Conservation (phyloP, 2,113 vertebrate genomes). For the Lepisosteus osseus region DNA sequence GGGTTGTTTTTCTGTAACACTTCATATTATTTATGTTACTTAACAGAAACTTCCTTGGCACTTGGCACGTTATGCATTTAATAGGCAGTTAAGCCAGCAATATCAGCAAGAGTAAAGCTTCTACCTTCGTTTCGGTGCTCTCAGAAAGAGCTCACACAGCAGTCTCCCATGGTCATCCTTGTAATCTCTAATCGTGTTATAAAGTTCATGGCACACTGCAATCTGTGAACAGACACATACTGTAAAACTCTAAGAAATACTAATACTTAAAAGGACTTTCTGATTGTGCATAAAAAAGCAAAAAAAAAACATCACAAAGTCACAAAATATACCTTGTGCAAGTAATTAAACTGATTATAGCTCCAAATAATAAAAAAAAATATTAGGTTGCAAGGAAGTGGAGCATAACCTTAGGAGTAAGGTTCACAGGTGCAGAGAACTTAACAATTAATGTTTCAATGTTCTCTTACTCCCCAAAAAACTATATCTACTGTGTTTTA, state of each 20-base stretch:
- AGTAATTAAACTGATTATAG: not conserved
- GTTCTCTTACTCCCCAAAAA: not conserved
- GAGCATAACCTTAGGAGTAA: not conserved
- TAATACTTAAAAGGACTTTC: not conserved
- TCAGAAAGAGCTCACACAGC: constrained; percentile 94
- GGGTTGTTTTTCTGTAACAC: too few species aligned
- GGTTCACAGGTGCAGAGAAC: not conserved
- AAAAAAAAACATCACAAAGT: not conserved
- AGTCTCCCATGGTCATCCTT: constrained; percentile 96
- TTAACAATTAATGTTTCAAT: constrained; percentile 11
- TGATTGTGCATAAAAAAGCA: not conserved
- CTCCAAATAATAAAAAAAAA: not conserved
- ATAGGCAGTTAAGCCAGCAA: too few species aligned
- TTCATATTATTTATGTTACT: too few species aligned
- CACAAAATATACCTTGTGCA: not conserved
- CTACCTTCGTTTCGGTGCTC: constrained; percentile 93
- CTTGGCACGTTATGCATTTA: too few species aligned
- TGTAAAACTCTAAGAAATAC: constrained; percentile 1
- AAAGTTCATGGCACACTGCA: constrained; percentile 95
- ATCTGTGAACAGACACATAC: constrained; percentile 67
- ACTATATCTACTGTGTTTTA: too few species aligned
- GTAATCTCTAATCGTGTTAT: constrained; percentile 95
- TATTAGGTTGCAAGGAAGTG: not conserved
- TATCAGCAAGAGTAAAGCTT: not conserved
- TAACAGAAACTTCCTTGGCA: too few species aligned